Evolutionary conservation across 2,888 invertebrate species (phyloP).

Genomic region (Trichopria drosophilae): DNA sequence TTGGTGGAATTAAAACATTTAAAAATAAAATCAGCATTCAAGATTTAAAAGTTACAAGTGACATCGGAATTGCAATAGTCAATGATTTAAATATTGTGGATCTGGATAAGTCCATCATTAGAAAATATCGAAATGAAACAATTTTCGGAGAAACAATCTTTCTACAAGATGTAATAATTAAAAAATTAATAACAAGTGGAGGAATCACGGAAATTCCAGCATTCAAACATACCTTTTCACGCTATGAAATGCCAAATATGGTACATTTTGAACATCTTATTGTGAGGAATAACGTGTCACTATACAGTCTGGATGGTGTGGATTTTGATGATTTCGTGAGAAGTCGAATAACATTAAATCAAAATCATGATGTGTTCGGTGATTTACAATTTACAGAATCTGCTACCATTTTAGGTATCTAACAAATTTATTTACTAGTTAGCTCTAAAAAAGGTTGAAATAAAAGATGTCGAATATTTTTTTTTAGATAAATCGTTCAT

Average conservation of each 20-base stretch:
- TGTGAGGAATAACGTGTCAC: slow-evolving; percentile 29
- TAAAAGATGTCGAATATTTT: slow-evolving; percentile 1
- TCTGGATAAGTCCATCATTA: slow-evolving; percentile 42
- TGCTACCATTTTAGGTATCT: slow-evolving; percentile 41
- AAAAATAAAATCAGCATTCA: slow-evolving; percentile 30
- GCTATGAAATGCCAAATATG: slow-evolving; percentile 36
- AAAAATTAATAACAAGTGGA: slow-evolving; percentile 32
- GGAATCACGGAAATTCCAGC: too few species aligned
- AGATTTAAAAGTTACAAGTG: slow-evolving; percentile 34
- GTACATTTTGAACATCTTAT: slow-evolving; percentile 39
- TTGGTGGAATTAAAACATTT: slow-evolving; percentile 43
- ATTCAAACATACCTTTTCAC: too few species aligned
- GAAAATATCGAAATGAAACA: slow-evolving; percentile 33
- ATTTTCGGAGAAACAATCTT: slow-evolving; percentile 36
- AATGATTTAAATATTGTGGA: slow-evolving; percentile 39
- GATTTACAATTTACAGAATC: slow-evolving; percentile 41
- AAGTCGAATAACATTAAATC: slow-evolving; percentile 39
- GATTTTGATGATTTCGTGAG: slow-evolving; percentile 43
- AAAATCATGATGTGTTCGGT: slow-evolving; percentile 33
- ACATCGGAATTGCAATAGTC: slow-evolving; percentile 37
- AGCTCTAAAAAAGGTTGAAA: neutral
- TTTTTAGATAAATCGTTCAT: slow-evolving; percentile 35
- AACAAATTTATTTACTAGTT: neutral
- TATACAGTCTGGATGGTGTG: slow-evolving; percentile 41
- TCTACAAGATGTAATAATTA: slow-evolving; percentile 31